phyloP scores from a whole-genome alignment of 1,140 invertebrate species.

The Nomia melanderi region DNA sequence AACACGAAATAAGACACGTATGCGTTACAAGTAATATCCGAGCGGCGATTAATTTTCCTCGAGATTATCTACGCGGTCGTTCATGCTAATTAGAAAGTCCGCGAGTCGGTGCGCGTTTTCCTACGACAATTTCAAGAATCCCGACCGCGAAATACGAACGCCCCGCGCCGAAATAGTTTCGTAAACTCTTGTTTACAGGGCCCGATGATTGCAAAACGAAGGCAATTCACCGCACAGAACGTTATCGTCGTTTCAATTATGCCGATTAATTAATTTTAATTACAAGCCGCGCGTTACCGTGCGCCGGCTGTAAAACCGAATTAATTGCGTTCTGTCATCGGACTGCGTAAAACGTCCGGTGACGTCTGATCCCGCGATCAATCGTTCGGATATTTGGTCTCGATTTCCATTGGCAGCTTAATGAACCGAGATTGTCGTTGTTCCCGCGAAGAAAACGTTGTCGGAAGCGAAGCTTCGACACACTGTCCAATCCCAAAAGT shows the following conservation, averaged over 20 bases:
- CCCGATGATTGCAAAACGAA: background rate
- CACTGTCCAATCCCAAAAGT: too few species aligned
- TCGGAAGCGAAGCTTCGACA: too few species aligned
- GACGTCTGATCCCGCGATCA: background rate
- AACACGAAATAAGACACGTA: background rate
- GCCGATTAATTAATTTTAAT: slow-evolving; percentile 24
- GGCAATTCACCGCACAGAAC: background rate
- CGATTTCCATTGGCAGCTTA: too few species aligned
- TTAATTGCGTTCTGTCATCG: background rate
- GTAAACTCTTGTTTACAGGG: background rate
- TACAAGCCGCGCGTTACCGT: background rate
- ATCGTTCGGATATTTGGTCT: background rate
- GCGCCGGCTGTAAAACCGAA: background rate
- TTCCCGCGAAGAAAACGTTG: too few species aligned
- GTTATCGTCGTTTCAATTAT: slow-evolving; percentile 31
- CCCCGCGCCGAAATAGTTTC: background rate
- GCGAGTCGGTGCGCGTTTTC: background rate
- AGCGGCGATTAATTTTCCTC: background rate
- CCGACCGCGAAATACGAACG: background rate
- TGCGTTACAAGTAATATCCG: background rate
- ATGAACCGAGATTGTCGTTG: too few species aligned
- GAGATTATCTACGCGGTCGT: background rate
- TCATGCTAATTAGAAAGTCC: slow-evolving; percentile 15
- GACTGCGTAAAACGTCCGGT: background rate
- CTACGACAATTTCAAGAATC: slow-evolving; percentile 2